Conservation (phyloP, 2,113 vertebrate genomes). For the Ciconia boyciana region DNA sequence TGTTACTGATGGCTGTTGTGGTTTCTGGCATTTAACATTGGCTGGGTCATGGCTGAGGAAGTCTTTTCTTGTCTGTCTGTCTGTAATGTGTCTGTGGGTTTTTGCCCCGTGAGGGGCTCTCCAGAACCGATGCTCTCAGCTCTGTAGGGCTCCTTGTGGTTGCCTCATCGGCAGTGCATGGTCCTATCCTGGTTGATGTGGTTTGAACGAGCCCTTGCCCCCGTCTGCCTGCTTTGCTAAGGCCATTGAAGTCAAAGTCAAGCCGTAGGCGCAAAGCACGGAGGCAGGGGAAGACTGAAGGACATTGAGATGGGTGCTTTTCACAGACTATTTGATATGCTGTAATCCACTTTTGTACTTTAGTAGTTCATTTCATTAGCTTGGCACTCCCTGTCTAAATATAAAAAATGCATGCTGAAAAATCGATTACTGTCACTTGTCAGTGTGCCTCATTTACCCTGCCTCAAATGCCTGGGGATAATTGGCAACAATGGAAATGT, state of each 20-base stretch:
- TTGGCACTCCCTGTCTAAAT: slow-evolving; percentile 21
- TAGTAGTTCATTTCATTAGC: slow-evolving; percentile 32
- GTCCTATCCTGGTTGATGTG: not conserved
- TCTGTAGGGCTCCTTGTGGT: fast-evolving
- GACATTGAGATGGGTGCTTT: not conserved
- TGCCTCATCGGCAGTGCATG: fast-evolving
- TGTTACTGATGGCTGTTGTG: not conserved
- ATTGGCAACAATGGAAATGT: slow-evolving; percentile 21
- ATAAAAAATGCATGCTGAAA: slow-evolving; percentile 36
- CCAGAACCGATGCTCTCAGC: not conserved
- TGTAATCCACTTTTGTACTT: slow-evolving; percentile 7
- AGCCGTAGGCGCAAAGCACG: not conserved
- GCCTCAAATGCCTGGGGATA: slow-evolving; percentile 8
- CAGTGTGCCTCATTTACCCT: slow-evolving; percentile 46
- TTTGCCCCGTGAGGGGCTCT: not conserved
- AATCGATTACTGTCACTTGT: slow-evolving; percentile 50
- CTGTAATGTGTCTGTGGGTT: not conserved
- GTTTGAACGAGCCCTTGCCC: not conserved
- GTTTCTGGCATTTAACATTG: not conserved
- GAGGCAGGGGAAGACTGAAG: not conserved
- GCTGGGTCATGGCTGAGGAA: not conserved
- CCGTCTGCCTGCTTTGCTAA: not conserved
- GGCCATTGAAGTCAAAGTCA: not conserved
- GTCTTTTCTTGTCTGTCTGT: not conserved
- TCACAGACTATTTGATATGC: not conserved